phyloP scores from a whole-genome alignment of 2,888 invertebrate species.

The Trissoscelio sp. region DNA sequence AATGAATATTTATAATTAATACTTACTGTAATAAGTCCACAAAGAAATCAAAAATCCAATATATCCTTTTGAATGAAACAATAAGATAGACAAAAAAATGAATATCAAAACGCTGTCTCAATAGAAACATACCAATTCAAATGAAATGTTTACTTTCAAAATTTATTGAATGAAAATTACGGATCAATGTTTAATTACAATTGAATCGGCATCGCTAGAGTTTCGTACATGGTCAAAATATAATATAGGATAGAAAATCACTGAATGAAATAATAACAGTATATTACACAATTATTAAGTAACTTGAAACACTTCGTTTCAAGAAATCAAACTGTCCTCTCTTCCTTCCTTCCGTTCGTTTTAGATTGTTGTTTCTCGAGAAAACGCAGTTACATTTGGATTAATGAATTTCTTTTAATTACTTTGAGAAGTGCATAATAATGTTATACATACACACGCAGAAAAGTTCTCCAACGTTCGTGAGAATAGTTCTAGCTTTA shows the following conservation, averaged over 20 bases:
- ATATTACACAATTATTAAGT: slow-evolving; percentile 28
- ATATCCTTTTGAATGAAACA: no score
- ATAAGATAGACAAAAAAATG: background rate
- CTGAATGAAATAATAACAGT: slow-evolving; percentile 1
- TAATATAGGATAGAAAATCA: slow-evolving; percentile 35
- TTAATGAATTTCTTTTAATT: slow-evolving; percentile 39
- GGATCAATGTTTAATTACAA: slow-evolving; percentile 53
- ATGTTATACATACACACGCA: slow-evolving; percentile 61
- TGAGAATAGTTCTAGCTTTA: slow-evolving; percentile 44
- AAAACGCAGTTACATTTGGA: slow-evolving; percentile 55
- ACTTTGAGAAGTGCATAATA: slow-evolving; percentile 55
- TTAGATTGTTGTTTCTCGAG: slow-evolving; percentile 16
- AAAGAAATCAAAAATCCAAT: no score
- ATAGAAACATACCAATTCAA: slow-evolving; percentile 40
- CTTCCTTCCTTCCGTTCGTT: slow-evolving; percentile 8
- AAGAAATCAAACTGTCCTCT: slow-evolving; percentile 4
- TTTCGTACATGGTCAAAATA: slow-evolving; percentile 48
- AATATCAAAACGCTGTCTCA: background rate
- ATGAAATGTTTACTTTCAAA: slow-evolving; percentile 58
- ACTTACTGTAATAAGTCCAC: background rate
- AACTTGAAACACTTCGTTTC: slow-evolving; percentile 22
- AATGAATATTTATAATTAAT: no score
- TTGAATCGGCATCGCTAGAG: slow-evolving; percentile 53
- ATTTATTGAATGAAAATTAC: slow-evolving; percentile 63
- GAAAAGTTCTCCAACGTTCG: slow-evolving; percentile 41